phyloP scores from a whole-genome alignment of 2,797 vertebrate genomes.

The Acropternis orthonyx region DNA sequence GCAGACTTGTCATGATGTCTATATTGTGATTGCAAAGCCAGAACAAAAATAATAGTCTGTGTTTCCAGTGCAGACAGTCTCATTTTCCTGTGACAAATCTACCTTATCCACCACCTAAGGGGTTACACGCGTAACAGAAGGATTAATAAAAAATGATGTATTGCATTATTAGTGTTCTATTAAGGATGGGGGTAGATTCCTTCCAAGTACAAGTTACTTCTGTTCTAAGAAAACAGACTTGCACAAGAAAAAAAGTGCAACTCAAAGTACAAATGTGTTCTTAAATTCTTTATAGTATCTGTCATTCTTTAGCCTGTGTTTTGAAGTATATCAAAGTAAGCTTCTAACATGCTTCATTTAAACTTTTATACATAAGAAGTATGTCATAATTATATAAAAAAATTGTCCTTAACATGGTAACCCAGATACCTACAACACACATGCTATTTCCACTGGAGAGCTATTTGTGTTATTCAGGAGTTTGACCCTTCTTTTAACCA shows the following conservation, averaged over 20 bases:
- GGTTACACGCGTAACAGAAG: slow-evolving; percentile 43
- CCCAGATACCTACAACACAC: background rate
- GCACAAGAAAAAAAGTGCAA: background rate
- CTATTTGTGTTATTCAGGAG: background rate
- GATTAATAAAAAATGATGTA: slow-evolving; percentile 62
- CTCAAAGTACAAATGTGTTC: background rate
- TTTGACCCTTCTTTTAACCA: background rate
- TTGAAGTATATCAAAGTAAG: background rate
- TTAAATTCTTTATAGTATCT: background rate
- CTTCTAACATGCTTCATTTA: background rate
- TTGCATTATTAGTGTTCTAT: slow-evolving; percentile 36
- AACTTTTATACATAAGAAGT: background rate
- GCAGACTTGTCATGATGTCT: slow-evolving; percentile 49
- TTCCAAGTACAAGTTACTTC: slow-evolving; percentile 1
- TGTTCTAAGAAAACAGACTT: background rate
- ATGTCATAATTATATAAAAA: background rate
- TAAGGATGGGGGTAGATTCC: slow-evolving; percentile 16
- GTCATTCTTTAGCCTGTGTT: background rate
- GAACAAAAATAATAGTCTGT: slow-evolving; percentile 57
- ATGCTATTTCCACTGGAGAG: background rate
- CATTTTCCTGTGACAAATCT: slow-evolving; percentile 65
- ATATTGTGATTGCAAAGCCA: slow-evolving; percentile 54
- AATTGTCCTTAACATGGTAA: background rate
- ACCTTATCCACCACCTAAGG: slow-evolving; percentile 55
- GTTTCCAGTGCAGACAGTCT: slow-evolving; percentile 45